Evolutionary conservation across 1,140 invertebrate genomes (phyloP).

Genomic region (Lysiphlebus fabarum): DNA sequence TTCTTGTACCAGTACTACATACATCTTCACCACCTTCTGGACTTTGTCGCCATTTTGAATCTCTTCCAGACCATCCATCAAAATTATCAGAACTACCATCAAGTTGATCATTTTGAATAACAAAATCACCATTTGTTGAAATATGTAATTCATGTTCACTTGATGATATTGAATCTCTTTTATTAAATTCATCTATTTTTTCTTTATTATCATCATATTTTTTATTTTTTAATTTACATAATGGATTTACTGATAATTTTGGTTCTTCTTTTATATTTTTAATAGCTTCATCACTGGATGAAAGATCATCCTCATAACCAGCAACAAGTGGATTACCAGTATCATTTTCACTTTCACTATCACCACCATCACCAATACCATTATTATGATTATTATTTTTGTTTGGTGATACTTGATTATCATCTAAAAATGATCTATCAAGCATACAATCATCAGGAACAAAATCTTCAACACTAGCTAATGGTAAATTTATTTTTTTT

Average conservation of each 20-base stretch:
- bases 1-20: slow-evolving; percentile 48
- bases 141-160: slow-evolving; percentile 48
- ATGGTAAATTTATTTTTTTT: slow-evolving; percentile 20
- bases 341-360: slow-evolving; percentile 69
- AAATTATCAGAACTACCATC: slow-evolving; percentile 57
- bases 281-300: slow-evolving; percentile 62
- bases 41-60: slow-evolving; percentile 61
- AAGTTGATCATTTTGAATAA: slow-evolving; percentile 48
- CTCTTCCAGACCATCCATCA: slow-evolving; percentile 58
- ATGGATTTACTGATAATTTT: slow-evolving; percentile 48
- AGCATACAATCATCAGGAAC: slow-evolving; percentile 75
- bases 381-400: slow-evolving; percentile 43
- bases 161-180: slow-evolving; percentile 48
- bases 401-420: slow-evolving; percentile 54
- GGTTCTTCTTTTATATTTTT: slow-evolving; percentile 32
- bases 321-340: slow-evolving; percentile 81
- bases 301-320: slow-evolving; percentile 82
- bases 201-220: slow-evolving; percentile 28
- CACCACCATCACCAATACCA: slow-evolving; percentile 8
- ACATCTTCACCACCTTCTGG: slow-evolving; percentile 64
- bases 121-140: slow-evolving; percentile 39
- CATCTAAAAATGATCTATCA: slow-evolving; percentile 81
- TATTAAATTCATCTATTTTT: slow-evolving; percentile 29
- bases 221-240: slow-evolving; percentile 50
- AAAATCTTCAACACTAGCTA: slow-evolving; percentile 79